Evolutionary conservation across 2,888 invertebrate genomes (phyloP).

Genomic region (Mythimna lalbum): DNA sequence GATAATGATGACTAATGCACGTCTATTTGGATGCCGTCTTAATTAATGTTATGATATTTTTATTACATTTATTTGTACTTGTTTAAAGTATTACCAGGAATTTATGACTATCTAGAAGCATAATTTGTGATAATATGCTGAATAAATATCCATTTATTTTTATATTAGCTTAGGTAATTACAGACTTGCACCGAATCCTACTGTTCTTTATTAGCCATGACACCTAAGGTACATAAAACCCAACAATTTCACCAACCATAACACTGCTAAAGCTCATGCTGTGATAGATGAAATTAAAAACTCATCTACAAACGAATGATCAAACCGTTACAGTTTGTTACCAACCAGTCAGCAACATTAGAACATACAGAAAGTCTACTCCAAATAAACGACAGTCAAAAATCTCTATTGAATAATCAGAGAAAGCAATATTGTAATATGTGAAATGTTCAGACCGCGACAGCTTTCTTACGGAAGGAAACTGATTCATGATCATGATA

Average conservation of each 20-base stretch:
- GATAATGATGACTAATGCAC: conserved; percentile 50
- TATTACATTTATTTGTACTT: conserved; percentile 7
- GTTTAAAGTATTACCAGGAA: not conserved
- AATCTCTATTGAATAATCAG: not conserved
- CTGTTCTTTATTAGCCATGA: not conserved
- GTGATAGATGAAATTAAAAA: conserved; percentile 62
- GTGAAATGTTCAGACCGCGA: not conserved
- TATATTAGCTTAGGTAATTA: not conserved
- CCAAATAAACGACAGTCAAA: conserved; percentile 49
- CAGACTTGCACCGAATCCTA: not conserved
- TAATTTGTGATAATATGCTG: not conserved
- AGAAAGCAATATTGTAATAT: not conserved
- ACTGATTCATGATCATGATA: not conserved
- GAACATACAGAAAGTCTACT: conserved; percentile 63
- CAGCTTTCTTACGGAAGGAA: not conserved
- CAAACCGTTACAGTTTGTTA: conserved; percentile 63
- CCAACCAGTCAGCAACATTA: conserved; percentile 58
- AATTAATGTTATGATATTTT: conserved; percentile 17
- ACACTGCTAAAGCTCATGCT: conserved; percentile 37
- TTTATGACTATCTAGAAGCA: not conserved
- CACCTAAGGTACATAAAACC: conserved; percentile 16
- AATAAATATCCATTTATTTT: not conserved
- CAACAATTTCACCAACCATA: conserved; percentile 23
- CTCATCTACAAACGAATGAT: conserved; percentile 59
- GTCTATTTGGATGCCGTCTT: conserved; percentile 15